These are phyloP conservation scores for Drosophila bipectinata DNA, from an alignment of 1,140 invertebrate genomes.

Conservation along the genomic window DNA sequence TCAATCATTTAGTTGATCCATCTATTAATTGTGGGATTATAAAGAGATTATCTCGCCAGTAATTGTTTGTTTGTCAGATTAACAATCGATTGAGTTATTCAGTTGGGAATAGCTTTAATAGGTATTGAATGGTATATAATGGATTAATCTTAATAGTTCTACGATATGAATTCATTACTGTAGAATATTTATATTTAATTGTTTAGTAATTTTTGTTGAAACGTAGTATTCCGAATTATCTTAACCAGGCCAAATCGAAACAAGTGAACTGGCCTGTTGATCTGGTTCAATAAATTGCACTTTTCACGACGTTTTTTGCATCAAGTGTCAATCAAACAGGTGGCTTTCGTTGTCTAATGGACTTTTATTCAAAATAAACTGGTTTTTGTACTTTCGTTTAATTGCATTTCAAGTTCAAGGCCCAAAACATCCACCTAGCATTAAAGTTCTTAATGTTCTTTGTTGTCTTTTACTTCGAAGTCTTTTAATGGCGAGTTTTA, in stretches of 20 bases:
- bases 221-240: not conserved
- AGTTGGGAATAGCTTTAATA: conserved; percentile 10
- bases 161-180: not conserved
- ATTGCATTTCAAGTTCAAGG: conserved; percentile 40
- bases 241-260: not conserved
- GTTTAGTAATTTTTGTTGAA: not conserved
- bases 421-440: conserved; percentile 7
- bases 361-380: conserved; percentile 21
- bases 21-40: conserved; percentile 20
- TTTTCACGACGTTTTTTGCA: conserved; percentile 10
- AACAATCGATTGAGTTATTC: conserved; percentile 2
- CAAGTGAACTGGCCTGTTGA: not conserved
- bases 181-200: not conserved
- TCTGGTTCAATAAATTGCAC: conserved; percentile 18
- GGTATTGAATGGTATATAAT: not conserved
- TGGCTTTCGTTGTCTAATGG: conserved; percentile 22
- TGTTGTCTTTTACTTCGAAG: not conserved
- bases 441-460: conserved; percentile 36
- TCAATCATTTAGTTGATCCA: conserved; percentile 8
- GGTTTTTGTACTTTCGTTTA: conserved; percentile 28
- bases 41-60: conserved; percentile 5
- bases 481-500: conserved; percentile 9
- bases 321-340: conserved; percentile 8
- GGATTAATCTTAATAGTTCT: not conserved
- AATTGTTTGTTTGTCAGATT: conserved; percentile 10